Evolutionary conservation across 1,140 invertebrate genomes (phyloP).

Genomic region (Wasmannia auropunctata): DNA sequence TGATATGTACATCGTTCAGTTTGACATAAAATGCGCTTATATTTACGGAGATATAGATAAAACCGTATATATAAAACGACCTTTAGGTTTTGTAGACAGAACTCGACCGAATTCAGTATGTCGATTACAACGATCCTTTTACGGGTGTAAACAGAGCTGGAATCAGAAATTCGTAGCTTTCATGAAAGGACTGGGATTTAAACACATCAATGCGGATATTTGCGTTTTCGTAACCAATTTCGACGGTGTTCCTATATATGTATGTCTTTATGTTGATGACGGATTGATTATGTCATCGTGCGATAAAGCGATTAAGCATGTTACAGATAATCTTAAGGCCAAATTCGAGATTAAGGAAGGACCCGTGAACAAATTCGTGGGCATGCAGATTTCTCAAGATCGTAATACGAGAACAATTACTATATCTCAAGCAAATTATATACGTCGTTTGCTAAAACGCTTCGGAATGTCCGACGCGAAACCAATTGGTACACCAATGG

Average conservation of each 20-base stretch:
- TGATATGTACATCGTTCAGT: neutral
- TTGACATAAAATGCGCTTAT: neutral
- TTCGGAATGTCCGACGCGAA: neutral
- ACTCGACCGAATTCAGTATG: neutral
- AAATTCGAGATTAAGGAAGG: neutral
- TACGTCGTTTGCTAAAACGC: neutral
- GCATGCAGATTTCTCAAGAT: neutral
- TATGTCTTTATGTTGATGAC: neutral
- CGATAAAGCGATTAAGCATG: neutral
- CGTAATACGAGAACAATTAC: neutral
- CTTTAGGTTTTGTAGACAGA: neutral
- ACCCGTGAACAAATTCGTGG: neutral
- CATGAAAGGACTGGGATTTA: neutral
- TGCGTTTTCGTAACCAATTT: neutral
- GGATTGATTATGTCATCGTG: neutral
- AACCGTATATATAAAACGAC: neutral
- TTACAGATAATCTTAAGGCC: neutral
- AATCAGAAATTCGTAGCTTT: neutral
- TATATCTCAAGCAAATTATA: neutral
- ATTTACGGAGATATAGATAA: neutral
- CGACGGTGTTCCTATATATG: neutral
- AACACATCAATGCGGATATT: neutral
- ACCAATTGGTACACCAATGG: neutral
- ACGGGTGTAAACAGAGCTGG: neutral
- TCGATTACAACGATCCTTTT: neutral